Base-by-base conservation (phyloP, 2,888 invertebrate species). In the Drosophila borborema region DNA sequence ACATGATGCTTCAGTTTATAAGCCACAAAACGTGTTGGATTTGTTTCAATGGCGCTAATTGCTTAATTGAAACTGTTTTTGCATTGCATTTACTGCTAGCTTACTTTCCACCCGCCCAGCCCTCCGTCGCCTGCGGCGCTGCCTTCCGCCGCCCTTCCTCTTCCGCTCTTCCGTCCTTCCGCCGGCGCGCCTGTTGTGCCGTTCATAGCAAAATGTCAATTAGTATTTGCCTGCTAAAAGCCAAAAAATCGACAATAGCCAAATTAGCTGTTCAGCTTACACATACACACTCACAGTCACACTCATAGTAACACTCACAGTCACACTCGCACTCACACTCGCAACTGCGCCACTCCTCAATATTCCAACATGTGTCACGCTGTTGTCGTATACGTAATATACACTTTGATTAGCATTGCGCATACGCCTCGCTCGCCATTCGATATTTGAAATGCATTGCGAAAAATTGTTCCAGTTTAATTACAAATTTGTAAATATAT, bases 11-110 rank as follows among this genome's bases (percentile, higher is more conserved):
- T 84, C 72, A 84, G 74, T 82, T 86, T 84, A 86, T 88, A 90
- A 83, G 90, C 86, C 88, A 81, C 86, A 88, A 88, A 88, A 86
- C 90, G 89, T 88, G 89, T 88, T 90, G 86, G 83, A 88, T 86
- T 90, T 90, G 86, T 90, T 86, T 90, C 90, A 86, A 89, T 89
- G 78, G 86, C 81, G 89, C 89, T 89, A 87, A 87, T 87, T 84
- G 89, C 89, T 89, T 87, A 90, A 90, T 87, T 87, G 90, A 87
- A 87, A 89, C 81, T 84, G 78, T 90, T 88, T 89, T 86, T 78
- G 85, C 86, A 80, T 85, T 74, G 87, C 89, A 85, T 72, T 80
- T 72, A 84, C 84, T 79, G 72, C 70, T 83, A 65, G 51, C 64
- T 41, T 40, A 38, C 63, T 12, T 40, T 9, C 53, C 31, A 38